Percentiles rank a stretch among this genome's conserved stretches.
Evolutionary conservation across 2,797 vertebrate genomes (phyloP).

Genomic region (Chaetophractus vellerosus): DNA sequence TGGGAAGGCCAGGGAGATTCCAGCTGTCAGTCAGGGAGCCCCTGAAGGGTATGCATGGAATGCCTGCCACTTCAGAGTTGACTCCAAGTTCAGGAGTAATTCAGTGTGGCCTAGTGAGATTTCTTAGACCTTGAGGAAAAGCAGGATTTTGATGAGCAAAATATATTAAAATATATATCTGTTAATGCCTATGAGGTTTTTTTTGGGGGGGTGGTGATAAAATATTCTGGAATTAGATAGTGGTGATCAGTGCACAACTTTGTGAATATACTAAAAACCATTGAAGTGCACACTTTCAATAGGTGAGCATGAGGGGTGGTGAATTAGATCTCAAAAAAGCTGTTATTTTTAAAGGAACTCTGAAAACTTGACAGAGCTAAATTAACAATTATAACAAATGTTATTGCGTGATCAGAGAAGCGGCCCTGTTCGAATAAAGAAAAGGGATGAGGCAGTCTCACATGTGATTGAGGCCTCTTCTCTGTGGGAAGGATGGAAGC

Average conservation of each 20-base stretch:
- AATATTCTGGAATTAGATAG: background rate
- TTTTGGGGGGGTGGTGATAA: background rate
- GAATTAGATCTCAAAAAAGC: background rate
- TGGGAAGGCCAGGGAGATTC: background rate
- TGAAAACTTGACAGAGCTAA: background rate
- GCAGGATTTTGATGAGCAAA: background rate
- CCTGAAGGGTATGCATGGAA: background rate
- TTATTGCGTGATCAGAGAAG: background rate
- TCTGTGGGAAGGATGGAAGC: background rate
- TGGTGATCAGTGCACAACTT: background rate
- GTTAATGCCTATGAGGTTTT: background rate
- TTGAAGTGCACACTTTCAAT: background rate
- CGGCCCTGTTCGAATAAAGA: background rate
- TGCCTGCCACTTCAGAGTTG: background rate
- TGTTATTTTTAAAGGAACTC: background rate
- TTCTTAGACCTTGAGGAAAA: background rate
- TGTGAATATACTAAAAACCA: background rate
- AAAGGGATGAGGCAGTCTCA: background rate
- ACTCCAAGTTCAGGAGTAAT: background rate
- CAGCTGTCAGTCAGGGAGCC: background rate
- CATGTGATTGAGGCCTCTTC: background rate
- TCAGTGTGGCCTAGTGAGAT: background rate
- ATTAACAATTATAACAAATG: background rate
- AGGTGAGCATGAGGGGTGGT: background rate
- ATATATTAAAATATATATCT: conserved; percentile 10